Evolutionary conservation across 2,797 vertebrate species (phyloP).

Genomic region (Xiphorhynchus erythropygius): DNA sequence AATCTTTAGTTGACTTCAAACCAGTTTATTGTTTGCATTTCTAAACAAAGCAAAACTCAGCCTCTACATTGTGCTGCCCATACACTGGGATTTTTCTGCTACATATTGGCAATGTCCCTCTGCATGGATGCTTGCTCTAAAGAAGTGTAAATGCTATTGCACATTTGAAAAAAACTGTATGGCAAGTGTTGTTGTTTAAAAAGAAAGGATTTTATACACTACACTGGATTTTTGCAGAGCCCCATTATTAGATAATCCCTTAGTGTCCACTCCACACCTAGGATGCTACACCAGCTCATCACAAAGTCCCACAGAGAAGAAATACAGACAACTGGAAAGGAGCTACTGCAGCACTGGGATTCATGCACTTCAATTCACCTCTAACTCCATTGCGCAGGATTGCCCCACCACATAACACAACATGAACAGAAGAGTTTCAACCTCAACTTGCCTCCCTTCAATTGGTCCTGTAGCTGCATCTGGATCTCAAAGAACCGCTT

Average conservation of each 20-base stretch:
- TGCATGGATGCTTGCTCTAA: not conserved
- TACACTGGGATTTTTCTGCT: not conserved
- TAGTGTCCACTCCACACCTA: not conserved
- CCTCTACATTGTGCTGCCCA: not conserved
- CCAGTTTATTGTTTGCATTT: not conserved
- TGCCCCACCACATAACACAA: fast-evolving
- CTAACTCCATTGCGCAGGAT: not conserved
- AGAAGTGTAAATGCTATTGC: not conserved
- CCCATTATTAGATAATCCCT: not conserved
- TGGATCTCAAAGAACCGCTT: not conserved
- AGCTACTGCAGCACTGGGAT: not conserved
- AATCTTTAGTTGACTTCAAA: not conserved
- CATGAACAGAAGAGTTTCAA: not conserved
- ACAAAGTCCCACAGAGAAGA: not conserved
- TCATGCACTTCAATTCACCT: not conserved
- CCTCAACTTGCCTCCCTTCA: not conserved
- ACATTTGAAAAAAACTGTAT: not conserved
- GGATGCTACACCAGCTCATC: not conserved
- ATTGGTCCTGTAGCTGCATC: not conserved
- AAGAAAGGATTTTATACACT: not conserved
- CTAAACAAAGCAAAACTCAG: not conserved
- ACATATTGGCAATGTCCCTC: not conserved
- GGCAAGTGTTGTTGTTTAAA: not conserved
- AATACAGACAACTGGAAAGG: fast-evolving
- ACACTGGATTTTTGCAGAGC: not conserved